Conservation (phyloP, 92 coral and sea anemone genomes). For the Parazoanthus swiftii region DNA sequence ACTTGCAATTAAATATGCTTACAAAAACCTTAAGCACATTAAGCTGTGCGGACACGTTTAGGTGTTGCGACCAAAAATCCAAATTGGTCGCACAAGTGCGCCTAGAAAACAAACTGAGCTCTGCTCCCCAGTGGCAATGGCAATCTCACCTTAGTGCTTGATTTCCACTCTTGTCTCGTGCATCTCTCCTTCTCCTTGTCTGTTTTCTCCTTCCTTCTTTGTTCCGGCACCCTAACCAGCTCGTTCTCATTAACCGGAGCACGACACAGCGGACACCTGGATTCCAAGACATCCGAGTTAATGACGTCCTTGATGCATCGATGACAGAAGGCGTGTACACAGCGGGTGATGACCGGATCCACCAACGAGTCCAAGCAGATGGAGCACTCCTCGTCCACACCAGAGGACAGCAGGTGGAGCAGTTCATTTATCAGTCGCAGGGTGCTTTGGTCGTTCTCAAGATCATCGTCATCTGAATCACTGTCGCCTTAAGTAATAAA, state of each 20-base stretch:
- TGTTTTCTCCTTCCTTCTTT: conserved; percentile 42
- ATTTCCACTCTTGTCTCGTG: conserved; percentile 9
- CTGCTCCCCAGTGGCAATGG: neutral
- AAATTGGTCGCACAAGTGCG: neutral
- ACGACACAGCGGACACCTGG: conserved; percentile 81
- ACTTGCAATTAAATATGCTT: no score
- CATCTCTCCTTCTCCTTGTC: conserved; percentile 31
- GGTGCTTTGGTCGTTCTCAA: conserved; percentile 58
- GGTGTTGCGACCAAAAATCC: no score
- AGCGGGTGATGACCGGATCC: conserved; percentile 82
- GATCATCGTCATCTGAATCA: conserved; percentile 67
- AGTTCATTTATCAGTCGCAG: conserved; percentile 70
- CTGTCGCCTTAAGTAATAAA: conserved; percentile 38
- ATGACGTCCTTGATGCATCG: conserved; percentile 79
- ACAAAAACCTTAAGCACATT: no score
- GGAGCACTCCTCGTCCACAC: conserved; percentile 86
- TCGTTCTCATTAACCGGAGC: conserved; percentile 79
- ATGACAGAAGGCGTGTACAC: conserved; percentile 86
- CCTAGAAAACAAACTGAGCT: neutral
- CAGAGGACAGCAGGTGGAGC: conserved; percentile 63
- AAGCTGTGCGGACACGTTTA: no score
- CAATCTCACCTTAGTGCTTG: conserved; percentile 53
- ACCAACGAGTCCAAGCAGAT: conserved; percentile 79
- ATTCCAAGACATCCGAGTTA: conserved; percentile 57
- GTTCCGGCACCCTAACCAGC: conserved; percentile 67